Evolutionary conservation across 2,888 invertebrate species (phyloP).

Genomic region (Chymomyza caudatula): DNA sequence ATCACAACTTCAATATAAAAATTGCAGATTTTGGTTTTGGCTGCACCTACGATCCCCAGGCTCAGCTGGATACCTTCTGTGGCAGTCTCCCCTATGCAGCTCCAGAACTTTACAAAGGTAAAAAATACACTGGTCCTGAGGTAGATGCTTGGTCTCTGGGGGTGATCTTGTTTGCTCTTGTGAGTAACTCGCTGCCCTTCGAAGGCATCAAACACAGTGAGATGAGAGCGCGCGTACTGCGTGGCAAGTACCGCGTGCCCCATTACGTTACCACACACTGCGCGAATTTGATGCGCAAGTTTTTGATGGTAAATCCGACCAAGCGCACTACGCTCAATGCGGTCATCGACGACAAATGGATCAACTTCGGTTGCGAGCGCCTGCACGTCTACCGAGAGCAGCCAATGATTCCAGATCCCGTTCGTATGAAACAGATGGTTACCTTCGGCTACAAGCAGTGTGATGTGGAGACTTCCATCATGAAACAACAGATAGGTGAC

Average conservation of each 20-base stretch:
- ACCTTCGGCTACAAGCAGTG: conserved; percentile 95
- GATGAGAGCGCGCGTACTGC: conserved; percentile 95
- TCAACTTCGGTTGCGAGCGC: conserved; percentile 98
- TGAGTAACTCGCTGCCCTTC: conserved; percentile 99
- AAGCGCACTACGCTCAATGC: conserved; percentile 95
- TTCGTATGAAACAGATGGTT: conserved; percentile 82
- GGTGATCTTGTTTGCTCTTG: conserved; percentile 98
- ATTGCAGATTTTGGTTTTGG: conserved; percentile 99
- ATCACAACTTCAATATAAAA: conserved; percentile 99
- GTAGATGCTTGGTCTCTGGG: conserved; percentile 99
- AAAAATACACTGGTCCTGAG: conserved; percentile 99
- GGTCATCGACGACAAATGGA: conserved; percentile 97
- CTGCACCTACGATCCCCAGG: conserved; percentile 98
- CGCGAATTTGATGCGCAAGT: conserved; percentile 99
- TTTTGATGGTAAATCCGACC: conserved; percentile 98
- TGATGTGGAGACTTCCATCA: conserved; percentile 96
- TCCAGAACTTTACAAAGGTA: conserved; percentile 99
- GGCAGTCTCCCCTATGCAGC: conserved; percentile 99
- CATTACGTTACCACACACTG: conserved; percentile 99
- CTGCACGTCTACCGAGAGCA: conserved; percentile 76
- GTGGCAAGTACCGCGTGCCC: conserved; percentile 99
- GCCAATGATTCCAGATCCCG: conserved; percentile 47
- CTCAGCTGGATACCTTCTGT: conserved; percentile 99
- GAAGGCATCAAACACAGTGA: conserved; percentile 99
- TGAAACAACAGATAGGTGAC: conserved; percentile 97